Evolutionary conservation across 2,888 invertebrate genomes (phyloP), one percentile per base, ranked within the genome.

Genomic region (Ecdyonurus torrentis): DNA sequence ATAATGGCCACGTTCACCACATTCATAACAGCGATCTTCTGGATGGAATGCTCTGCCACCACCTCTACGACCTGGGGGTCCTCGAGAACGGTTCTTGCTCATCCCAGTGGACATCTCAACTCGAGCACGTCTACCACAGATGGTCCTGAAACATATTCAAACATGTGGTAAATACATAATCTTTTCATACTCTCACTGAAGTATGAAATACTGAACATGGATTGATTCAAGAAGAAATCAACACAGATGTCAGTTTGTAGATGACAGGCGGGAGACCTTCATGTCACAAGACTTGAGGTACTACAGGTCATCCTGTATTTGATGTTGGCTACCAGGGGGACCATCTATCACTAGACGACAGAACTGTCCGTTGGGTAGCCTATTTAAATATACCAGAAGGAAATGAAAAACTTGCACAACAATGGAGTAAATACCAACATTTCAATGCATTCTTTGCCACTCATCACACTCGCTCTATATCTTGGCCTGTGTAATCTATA

Each of bases 91-190:
- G 1, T 62, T 63, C 63, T 64, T 64, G 63, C 68, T 71, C 73
- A 89, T 89, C 22, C 94, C 94, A 71, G 90, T 92, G 1, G 94
- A 94, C 76, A 91, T 82, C 76, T 96, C 96, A 7, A 95, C 95
- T 59, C 95, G 83, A 24, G 92, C 92, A 59, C 93, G 81, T 53
- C 90, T 83, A 0, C 95, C 95, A 76, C 93, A 93, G 67, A 95
- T 86, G 58, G 87, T 89, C 59, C 91, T 66, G 25, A 3, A 65
- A 53, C 23, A 63, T n/a, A n/a, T n/a, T n/a, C n/a, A n/a, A n/a
- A n/a, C n/a, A n/a, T n/a, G n/a, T n/a, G n/a, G n/a, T n/a, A n/a
- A n/a, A n/a, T n/a, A n/a, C n/a, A n/a, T n/a, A n/a, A n/a, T n/a
- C n/a, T n/a, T n/a, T n/a, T n/a, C n/a, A n/a, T n/a, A n/a, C n/a